phyloP scores from a whole-genome alignment of 2,888 invertebrate species.

The Eupithecia tripunctaria region DNA sequence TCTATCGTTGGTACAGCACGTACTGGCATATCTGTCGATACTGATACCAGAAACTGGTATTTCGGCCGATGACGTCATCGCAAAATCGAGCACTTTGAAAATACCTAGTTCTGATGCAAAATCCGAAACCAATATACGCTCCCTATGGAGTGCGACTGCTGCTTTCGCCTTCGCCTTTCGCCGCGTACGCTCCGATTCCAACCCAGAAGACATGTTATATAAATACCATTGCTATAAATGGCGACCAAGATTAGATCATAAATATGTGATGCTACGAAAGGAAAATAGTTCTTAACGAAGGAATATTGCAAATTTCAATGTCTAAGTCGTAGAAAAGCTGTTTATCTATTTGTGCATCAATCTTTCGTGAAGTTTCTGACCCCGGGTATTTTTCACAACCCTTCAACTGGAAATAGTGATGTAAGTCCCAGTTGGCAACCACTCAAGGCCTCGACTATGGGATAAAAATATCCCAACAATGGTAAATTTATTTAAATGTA shows the following conservation, averaged over 20 bases:
- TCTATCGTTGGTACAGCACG: too few relatives aligned
- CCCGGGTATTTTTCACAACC: constrained; percentile 26
- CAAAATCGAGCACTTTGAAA: too few relatives aligned
- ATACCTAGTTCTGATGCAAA: too few relatives aligned
- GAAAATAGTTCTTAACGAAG: neutral
- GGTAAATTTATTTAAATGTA: neutral
- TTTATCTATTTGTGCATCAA: neutral
- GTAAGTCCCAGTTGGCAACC: constrained; percentile 30
- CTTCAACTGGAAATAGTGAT: constrained; percentile 22
- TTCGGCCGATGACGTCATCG: too few relatives aligned
- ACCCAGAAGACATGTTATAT: too few relatives aligned
- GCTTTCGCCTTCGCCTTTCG: too few relatives aligned
- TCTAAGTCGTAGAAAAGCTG: neutral
- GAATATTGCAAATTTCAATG: neutral
- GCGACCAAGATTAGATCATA: neutral
- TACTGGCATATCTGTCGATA: too few relatives aligned
- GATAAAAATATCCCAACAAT: neutral
- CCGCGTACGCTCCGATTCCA: too few relatives aligned
- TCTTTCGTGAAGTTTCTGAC: constrained; percentile 16
- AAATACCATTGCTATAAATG: neutral
- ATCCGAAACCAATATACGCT: too few relatives aligned
- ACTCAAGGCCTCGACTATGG: constrained; percentile 7
- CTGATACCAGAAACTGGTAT: too few relatives aligned
- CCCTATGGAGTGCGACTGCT: too few relatives aligned
- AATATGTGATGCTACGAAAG: neutral